Conservation (phyloP, 2,113 vertebrate species). For the Lasiurus borealis region DNA sequence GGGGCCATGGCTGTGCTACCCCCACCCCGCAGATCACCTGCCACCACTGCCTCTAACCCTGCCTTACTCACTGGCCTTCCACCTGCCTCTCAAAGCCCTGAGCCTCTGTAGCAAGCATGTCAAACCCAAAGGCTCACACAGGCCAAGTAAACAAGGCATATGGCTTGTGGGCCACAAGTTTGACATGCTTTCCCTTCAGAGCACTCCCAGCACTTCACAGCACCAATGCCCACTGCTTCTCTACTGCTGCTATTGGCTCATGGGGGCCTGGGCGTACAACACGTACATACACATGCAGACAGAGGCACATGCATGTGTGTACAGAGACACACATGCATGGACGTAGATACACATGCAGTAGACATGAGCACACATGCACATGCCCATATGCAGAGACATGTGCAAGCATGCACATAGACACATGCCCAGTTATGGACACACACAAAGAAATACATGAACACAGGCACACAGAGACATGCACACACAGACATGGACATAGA, state of each 20-base stretch:
- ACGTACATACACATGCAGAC: not conserved
- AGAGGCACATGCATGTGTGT: too few relatives aligned
- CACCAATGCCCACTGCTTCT: rapidly evolving
- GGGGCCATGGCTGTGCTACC: not conserved
- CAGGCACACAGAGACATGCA: not conserved
- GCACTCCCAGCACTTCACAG: rapidly evolving
- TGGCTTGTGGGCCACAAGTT: too few relatives aligned
- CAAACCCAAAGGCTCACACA: too few relatives aligned
- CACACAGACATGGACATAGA: rapidly evolving
- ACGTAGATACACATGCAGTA: too few relatives aligned
- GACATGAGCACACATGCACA: too few relatives aligned
- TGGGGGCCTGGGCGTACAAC: not conserved
- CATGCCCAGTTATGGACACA: too few relatives aligned
- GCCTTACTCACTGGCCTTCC: not conserved
- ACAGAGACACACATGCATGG: too few relatives aligned
- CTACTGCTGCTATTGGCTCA: not conserved
- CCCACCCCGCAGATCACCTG: not conserved
- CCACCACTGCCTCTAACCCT: rapidly evolving
- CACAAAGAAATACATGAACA: not conserved
- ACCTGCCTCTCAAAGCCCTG: rapidly evolving
- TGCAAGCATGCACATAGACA: too few relatives aligned
- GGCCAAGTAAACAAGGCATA: too few relatives aligned
- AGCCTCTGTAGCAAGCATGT: not conserved
- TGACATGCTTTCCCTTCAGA: too few relatives aligned
- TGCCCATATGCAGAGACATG: too few relatives aligned